Evolutionary conservation across 2,888 invertebrate genomes (phyloP), one percentile per base, ranked within the genome.

Genomic region (Meta bourneti): DNA sequence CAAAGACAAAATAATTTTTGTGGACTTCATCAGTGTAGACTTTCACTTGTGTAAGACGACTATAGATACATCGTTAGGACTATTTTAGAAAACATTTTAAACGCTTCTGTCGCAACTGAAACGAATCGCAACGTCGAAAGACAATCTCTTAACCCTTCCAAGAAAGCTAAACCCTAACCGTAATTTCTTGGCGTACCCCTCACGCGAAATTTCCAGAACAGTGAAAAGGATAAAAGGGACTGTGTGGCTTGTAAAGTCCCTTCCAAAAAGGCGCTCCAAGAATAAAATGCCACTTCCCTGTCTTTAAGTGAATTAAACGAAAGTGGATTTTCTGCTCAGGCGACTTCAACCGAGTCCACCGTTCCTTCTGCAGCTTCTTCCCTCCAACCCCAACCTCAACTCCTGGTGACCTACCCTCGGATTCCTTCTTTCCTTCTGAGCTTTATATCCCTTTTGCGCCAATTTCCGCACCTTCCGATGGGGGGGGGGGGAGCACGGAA

Each of bases 221-320:
- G 70, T n/a, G 54, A 34, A 48, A 80, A 52, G 71, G 48, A 79
- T 52, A 70, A 84, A 74, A 84, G 72, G 74, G 34, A 19, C 49
- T n/a, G 34, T 74, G 88, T 49, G 82, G 89, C 89, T 54, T 78
- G 77, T 89, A 77, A 89, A 82, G 77, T 77, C 69, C 71, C 83
- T 71, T 78, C 69, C 70, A 69, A 70, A 81, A 82, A 83, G 77
- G 83, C 82, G 75, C 83, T 78, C 61, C 52, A 78, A 77, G 89
- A 77, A 78, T 82, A 89, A 81, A 89, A 89, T 54, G 83, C 51
- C 83, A 89, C 89, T 89, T 89, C 52, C 83, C 82, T 52, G 89
- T 77, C 82, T 83, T 77, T 89, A 89, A 89, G 89, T 89, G 89
- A 89, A 89, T 89, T 89, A 89, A 89, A 89, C 71, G 82, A 89